These are phyloP conservation scores for Leucophenga montana DNA, from an alignment of 2,888 invertebrate species.

Conservation along the genomic window DNA sequence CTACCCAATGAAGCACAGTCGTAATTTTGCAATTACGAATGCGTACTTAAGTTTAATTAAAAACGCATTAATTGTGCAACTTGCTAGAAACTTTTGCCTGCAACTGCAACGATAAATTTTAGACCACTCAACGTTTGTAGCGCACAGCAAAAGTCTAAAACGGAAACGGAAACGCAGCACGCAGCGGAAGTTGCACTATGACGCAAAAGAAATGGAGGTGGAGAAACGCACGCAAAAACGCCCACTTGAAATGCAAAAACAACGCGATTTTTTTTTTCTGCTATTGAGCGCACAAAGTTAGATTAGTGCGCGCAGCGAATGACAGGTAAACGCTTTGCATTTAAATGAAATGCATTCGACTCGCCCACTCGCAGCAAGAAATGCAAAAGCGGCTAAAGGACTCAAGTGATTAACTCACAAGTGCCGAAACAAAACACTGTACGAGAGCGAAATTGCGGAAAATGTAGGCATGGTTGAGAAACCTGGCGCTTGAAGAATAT, in stretches of 20 bases:
- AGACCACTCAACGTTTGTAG: slow-evolving; percentile 3
- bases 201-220: neutral
- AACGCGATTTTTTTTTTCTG: neutral
- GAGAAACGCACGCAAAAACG: neutral
- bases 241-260: too few species aligned
- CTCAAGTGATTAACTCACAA: too few species aligned
- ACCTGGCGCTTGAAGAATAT: too few species aligned
- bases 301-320: neutral
- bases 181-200: neutral
- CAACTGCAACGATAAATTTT: slow-evolving; percentile 10
- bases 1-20: slow-evolving; percentile 3
- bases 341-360: neutral
- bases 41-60: slow-evolving; percentile 63
- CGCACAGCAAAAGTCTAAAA: neutral
- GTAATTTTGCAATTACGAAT: slow-evolving; percentile 61
- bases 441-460: too few species aligned
- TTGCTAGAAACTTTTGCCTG: neutral
- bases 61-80: slow-evolving; percentile 59
- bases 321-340: neutral
- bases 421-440: too few species aligned
- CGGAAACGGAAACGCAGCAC: neutral
- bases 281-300: too few species aligned
- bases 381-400: too few species aligned
- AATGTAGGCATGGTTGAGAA: too few species aligned
- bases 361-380: too few species aligned